Percentiles rank a stretch among this genome's conserved stretches.
phyloP scores from a whole-genome alignment of 2,113 vertebrate genomes.

The Microcebus jonahi region DNA sequence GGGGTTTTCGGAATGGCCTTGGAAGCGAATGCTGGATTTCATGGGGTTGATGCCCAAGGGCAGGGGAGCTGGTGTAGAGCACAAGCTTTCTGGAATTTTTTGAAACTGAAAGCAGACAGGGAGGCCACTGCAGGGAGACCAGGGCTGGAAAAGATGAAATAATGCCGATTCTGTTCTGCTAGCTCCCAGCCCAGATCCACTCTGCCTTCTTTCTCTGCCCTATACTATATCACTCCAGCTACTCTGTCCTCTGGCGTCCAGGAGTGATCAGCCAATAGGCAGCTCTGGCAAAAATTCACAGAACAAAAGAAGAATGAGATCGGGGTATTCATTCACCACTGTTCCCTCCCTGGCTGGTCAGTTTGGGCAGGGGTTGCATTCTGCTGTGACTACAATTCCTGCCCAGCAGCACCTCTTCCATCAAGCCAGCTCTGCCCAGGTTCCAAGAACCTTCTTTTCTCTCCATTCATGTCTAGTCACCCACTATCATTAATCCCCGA shows the following conservation, averaged over 20 bases:
- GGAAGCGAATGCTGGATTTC: neutral
- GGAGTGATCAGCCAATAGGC: neutral
- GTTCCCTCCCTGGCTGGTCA: fast-evolving
- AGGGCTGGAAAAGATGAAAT: neutral
- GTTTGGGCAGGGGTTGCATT: neutral
- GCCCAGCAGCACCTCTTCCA: neutral
- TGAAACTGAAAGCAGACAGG: neutral
- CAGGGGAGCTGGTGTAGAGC: neutral
- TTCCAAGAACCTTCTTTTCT: neutral
- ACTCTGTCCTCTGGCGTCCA: fast-evolving
- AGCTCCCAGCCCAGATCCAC: too few species aligned
- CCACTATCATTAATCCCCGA: neutral
- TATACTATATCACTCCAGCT: fast-evolving
- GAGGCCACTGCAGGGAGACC: neutral
- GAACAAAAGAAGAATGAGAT: neutral
- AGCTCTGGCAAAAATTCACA: neutral
- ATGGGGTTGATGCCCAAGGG: fast-evolving
- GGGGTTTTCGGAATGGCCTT: too few species aligned
- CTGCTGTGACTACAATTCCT: neutral
- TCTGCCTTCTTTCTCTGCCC: too few species aligned
- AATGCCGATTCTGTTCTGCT: neutral
- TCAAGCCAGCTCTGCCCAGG: fast-evolving
- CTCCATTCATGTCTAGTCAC: fast-evolving
- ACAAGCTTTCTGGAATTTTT: neutral
- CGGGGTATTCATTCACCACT: fast-evolving